A percentile compares a stretch with the other conserved stretches of the same genome.
Evolutionary conservation across 92 coral and sea anemone species (phyloP).

Genomic region (Hydrozoanthus gracilis): DNA sequence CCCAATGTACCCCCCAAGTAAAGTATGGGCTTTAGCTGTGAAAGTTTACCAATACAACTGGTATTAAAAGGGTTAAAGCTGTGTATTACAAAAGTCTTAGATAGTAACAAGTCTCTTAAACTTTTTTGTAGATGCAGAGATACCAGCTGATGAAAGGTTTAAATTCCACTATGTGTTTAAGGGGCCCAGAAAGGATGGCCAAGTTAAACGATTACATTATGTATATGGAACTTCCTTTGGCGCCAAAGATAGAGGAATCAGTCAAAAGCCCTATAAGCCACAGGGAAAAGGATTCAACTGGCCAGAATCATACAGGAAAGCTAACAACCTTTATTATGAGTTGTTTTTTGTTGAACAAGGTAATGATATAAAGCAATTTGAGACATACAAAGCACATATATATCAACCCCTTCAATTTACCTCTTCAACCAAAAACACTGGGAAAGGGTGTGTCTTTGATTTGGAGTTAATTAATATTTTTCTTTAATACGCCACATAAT

Average conservation of each 20-base stretch:
- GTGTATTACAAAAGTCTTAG: no score
- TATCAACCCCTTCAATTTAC: no score
- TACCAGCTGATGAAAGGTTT: constrained; percentile 89
- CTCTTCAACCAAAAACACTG: no score
- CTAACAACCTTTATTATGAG: constrained; percentile 94
- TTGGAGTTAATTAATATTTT: no score
- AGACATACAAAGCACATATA: no score
- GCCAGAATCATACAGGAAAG: constrained; percentile 99
- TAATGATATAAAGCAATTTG: not conserved
- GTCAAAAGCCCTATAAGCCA: constrained; percentile 90
- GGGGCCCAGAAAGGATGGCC: constrained; percentile 93
- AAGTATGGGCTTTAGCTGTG: no score
- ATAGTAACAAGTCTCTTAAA: not conserved
- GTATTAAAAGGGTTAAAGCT: no score
- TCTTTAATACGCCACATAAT: no score
- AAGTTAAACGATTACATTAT: constrained; percentile 79
- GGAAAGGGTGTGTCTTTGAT: no score
- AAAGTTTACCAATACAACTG: no score
- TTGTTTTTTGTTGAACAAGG: constrained; percentile 91
- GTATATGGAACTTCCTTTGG: constrained; percentile 89
- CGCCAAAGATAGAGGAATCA: constrained; percentile 90
- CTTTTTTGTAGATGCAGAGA: constrained; percentile 82
- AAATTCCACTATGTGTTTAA: constrained; percentile 96
- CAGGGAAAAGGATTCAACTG: constrained; percentile 96
- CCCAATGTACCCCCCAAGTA: no score